Percentiles rank a stretch among this genome's conserved stretches.
Conservation (phyloP, 2,888 invertebrate species). For the Teleogryllus oceanicus region DNA sequence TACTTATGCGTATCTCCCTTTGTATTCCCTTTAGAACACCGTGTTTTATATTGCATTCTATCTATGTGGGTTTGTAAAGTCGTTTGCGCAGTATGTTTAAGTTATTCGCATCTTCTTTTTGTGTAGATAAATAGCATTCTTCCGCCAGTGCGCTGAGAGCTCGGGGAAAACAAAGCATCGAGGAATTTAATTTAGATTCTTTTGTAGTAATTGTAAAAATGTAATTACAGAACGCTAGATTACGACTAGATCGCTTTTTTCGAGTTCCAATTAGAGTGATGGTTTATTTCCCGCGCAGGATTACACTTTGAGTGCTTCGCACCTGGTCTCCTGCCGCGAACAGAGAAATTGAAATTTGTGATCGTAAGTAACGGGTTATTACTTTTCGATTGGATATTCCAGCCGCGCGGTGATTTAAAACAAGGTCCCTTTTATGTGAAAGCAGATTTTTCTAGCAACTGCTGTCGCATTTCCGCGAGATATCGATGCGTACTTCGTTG, state of each 20-base stretch:
- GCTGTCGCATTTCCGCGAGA: too few relatives aligned
- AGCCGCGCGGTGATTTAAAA: too few relatives aligned
- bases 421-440: too few relatives aligned
- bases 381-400: background rate
- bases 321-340: background rate
- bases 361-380: background rate
- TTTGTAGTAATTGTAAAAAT: conserved; percentile 6
- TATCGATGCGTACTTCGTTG: too few relatives aligned
- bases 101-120: background rate
- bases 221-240: background rate
- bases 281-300: background rate
- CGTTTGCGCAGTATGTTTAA: background rate
- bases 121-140: too few relatives aligned
- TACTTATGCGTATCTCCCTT: too few relatives aligned
- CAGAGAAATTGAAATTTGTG: background rate
- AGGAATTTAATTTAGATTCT: background rate
- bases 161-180: too few relatives aligned
- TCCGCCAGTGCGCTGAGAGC: too few relatives aligned
- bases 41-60: background rate
- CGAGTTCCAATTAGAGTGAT: background rate
- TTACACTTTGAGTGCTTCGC: background rate
- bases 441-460: too few relatives aligned
- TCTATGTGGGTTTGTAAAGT: background rate
- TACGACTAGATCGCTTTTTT: background rate
- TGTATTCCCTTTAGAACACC: too few relatives aligned